A percentile compares a stretch with the other conserved stretches of the same genome.
Conservation (phyloP, 2,797 vertebrate species). For the Enteromius viviparus region DNA sequence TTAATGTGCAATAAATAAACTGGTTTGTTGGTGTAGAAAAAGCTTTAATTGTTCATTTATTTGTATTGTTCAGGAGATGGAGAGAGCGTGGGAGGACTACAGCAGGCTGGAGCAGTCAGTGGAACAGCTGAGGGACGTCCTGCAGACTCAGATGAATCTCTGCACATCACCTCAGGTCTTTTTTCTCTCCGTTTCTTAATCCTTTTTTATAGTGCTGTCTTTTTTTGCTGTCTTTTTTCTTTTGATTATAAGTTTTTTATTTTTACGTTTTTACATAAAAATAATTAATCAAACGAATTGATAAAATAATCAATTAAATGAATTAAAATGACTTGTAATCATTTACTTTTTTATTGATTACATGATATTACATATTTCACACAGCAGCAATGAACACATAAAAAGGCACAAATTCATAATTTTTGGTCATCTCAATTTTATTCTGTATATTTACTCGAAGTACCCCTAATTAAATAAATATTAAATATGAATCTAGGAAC, state of each 20-base stretch:
- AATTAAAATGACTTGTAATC: too few relatives aligned
- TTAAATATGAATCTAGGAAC: too few relatives aligned
- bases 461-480: too few relatives aligned
- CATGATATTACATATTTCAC: too few relatives aligned
- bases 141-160: conserved; percentile 86
- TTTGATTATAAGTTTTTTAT: not conserved
- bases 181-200: conserved; percentile 58
- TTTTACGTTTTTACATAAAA: not conserved
- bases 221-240: not conserved
- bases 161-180: conserved; percentile 84
- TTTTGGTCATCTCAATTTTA: too few relatives aligned
- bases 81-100: conserved; percentile 91
- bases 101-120: conserved; percentile 87
- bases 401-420: too few relatives aligned
- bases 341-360: too few relatives aligned
- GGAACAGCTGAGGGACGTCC: conserved; percentile 81
- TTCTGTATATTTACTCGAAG: too few relatives aligned
- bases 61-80: conserved; percentile 85
- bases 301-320: too few relatives aligned
- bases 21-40: not conserved
- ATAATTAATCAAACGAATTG: not conserved
- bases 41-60: conserved; percentile 57
- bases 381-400: too few relatives aligned
- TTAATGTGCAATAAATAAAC: not conserved
- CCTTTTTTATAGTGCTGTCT: not conserved